Conservation (phyloP, 2,888 invertebrate species). For the Phengaris arion region DNA sequence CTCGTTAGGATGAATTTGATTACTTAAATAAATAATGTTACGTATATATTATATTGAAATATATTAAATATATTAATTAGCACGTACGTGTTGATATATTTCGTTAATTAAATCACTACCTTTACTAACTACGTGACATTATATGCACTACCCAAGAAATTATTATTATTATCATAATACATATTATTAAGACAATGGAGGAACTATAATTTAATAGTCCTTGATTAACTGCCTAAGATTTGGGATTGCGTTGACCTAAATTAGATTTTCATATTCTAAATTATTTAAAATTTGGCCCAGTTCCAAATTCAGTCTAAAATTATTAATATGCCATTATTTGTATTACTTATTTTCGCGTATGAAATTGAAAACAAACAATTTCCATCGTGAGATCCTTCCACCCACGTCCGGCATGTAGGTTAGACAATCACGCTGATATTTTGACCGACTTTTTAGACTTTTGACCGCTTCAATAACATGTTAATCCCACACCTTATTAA, state of each 20-base stretch:
- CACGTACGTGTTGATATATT: too few species aligned
- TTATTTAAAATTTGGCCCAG: not conserved
- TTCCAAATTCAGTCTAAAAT: not conserved
- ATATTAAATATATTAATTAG: too few species aligned
- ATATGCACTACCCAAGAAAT: too few species aligned
- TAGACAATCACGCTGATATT: not conserved
- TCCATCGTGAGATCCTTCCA: not conserved
- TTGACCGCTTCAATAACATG: not conserved
- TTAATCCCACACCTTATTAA: not conserved
- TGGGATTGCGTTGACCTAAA: not conserved
- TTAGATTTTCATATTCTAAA: not conserved
- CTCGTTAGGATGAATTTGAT: too few species aligned
- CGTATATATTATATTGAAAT: too few species aligned
- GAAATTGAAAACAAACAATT: constrained; percentile 3
- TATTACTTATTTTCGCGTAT: not conserved
- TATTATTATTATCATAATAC: too few species aligned
- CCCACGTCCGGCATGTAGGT: not conserved
- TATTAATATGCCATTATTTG: not conserved
- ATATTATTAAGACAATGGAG: too few species aligned
- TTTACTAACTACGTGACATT: too few species aligned
- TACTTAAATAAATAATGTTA: too few species aligned
- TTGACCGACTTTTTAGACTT: not conserved
- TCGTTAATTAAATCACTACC: too few species aligned
- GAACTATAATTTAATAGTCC: too few species aligned
- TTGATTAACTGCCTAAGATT: too few species aligned